A percentile compares a stretch with the other conserved stretches of the same genome.
phyloP scores from a whole-genome alignment of 2,888 invertebrate genomes.

The Cartodere bifasciata region DNA sequence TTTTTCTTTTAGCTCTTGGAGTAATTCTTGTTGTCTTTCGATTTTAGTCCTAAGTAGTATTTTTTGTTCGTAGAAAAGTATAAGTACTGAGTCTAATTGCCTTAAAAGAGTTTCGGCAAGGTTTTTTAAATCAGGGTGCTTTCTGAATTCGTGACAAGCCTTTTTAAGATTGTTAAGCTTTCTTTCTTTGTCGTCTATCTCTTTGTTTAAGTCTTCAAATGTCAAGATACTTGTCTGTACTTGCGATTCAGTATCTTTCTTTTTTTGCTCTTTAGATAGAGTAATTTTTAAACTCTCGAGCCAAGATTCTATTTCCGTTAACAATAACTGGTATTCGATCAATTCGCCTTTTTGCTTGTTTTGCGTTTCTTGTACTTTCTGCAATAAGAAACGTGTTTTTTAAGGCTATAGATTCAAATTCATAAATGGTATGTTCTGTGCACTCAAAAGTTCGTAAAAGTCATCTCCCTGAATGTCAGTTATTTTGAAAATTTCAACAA shows the following conservation, averaged over 20 bases:
- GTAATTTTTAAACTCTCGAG: slow-evolving; percentile 27
- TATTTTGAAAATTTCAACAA: no score
- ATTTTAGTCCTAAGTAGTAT: slow-evolving; percentile 47
- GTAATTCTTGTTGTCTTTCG: slow-evolving; percentile 39
- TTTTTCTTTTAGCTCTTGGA: slow-evolving; percentile 28
- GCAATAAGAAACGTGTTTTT: slow-evolving; percentile 24
- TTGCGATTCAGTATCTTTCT: slow-evolving; percentile 22
- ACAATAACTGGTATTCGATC: slow-evolving; percentile 38
- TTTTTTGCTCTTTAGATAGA: slow-evolving; percentile 18
- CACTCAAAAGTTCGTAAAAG: no score
- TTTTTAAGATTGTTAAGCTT: slow-evolving; percentile 37
- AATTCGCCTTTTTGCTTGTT: slow-evolving; percentile 42
- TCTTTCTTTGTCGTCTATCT: slow-evolving; percentile 37
- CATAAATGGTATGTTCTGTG: no score
- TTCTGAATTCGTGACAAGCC: slow-evolving; percentile 37
- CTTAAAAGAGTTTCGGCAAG: no score
- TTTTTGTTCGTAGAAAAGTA: slow-evolving; percentile 48
- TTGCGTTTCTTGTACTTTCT: slow-evolving; percentile 42
- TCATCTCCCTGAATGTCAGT: no score
- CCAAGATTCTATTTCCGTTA: slow-evolving; percentile 45
- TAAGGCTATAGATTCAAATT: no score
- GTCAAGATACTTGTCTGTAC: slow-evolving; percentile 26
- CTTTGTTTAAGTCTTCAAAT: slow-evolving; percentile 27
- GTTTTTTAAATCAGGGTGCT: slow-evolving; percentile 36
- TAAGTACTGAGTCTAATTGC: no score